phyloP scores from a whole-genome alignment of 2,888 invertebrate species.

The Zootermopsis nevadensis region DNA sequence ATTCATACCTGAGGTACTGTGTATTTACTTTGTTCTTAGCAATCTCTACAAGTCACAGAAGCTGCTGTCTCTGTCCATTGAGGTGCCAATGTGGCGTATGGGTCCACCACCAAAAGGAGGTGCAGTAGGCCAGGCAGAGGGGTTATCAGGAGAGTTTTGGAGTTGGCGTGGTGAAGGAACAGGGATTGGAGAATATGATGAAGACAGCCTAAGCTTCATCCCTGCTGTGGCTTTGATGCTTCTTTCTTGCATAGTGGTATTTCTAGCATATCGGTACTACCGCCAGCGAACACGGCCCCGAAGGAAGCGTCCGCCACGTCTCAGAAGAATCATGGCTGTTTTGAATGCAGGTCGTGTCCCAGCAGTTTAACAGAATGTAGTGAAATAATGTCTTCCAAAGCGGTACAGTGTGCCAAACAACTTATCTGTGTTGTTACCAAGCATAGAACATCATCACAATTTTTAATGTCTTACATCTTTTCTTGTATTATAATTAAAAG shows the following conservation, averaged over 20 bases:
- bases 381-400: constrained; percentile 34
- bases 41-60: constrained; percentile 83
- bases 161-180: constrained; percentile 66
- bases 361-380: constrained; percentile 49
- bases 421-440: constrained; percentile 14
- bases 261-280: constrained; percentile 61
- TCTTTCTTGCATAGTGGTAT: constrained; percentile 59
- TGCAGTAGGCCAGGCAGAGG: constrained; percentile 53
- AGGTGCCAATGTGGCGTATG: constrained; percentile 55
- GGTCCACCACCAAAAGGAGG: constrained; percentile 49
- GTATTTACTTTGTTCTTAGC: constrained; percentile 61
- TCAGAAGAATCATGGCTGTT: constrained; percentile 53
- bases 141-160: constrained; percentile 58
- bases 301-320: constrained; percentile 59
- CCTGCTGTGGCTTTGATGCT: constrained; percentile 61
- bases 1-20: too few relatives aligned
- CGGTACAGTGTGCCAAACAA: background rate
- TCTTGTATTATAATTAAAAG: background rate
- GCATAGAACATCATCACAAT: background rate
- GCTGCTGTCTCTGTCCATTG: constrained; percentile 70
- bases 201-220: constrained; percentile 61
- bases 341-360: constrained; percentile 53
- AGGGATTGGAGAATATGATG: constrained; percentile 69
- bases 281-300: constrained; percentile 63
- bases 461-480: background rate